phyloP scores from a whole-genome alignment of 1,140 invertebrate species.

The Bombus impatiens region DNA sequence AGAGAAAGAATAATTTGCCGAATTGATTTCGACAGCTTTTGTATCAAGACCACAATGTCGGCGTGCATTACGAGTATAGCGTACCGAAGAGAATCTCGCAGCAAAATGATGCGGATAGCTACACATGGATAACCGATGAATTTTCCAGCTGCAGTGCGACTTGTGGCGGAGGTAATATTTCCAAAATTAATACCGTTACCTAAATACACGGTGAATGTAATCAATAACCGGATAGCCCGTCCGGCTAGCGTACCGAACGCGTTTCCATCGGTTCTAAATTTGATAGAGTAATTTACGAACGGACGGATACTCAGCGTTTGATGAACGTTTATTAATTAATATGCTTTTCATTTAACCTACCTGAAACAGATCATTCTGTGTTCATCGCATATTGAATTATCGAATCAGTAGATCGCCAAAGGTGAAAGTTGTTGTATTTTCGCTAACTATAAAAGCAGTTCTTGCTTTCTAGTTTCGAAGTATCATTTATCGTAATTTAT shows the following conservation, averaged over 20 bases:
- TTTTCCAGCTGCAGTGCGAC: slow-evolving; percentile 91
- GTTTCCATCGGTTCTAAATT: slow-evolving; percentile 35
- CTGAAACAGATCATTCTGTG: neutral
- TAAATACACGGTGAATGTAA: neutral
- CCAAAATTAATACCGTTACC: slow-evolving; percentile 10
- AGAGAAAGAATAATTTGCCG: neutral
- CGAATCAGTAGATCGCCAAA: neutral
- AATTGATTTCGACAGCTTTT: slow-evolving; percentile 85
- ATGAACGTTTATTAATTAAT: slow-evolving; percentile 25
- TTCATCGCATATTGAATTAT: neutral
- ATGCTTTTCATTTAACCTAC: neutral
- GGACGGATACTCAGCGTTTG: neutral
- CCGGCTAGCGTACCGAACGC: neutral
- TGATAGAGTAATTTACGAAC: slow-evolving; percentile 23
- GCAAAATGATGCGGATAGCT: slow-evolving; percentile 86
- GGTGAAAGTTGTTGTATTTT: neutral
- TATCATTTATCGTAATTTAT: neutral
- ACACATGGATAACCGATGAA: slow-evolving; percentile 90
- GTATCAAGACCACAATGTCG: slow-evolving; percentile 93
- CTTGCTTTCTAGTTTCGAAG: neutral
- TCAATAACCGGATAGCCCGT: slow-evolving; percentile 4
- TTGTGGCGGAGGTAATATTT: slow-evolving; percentile 91
- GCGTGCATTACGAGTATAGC: slow-evolving; percentile 96
- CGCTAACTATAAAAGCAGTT: neutral
- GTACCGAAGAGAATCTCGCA: slow-evolving; percentile 89